Evolutionary conservation across 2,888 invertebrate genomes (phyloP), one percentile per base, ranked within the genome.

Genomic region (Trachelus iudaicus): DNA sequence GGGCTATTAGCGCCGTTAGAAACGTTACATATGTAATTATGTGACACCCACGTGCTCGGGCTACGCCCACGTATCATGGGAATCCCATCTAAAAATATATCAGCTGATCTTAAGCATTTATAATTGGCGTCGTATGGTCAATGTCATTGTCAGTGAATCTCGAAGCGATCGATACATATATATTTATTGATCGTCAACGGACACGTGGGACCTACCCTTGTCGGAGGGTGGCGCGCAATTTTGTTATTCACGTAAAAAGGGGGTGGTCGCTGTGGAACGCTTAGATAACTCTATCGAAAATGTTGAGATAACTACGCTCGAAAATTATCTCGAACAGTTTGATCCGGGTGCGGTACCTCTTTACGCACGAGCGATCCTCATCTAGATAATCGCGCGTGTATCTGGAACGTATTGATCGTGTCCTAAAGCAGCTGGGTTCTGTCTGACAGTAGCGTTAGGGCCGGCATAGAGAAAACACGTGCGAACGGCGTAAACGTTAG

Each of bases 391-490:
- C 89, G 88, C 81, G 13, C 34, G 85, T 89, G 84, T 87, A 90
- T 90, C 90, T 89, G 84, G 85, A 87, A 85, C 85, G 86, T 90
- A 90, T 90, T 90, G 90, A 90, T 90, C 90, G 90, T 81, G 85
- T 76, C 82, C 82, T 81, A 84, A 34, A 88, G 88, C 89, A 90
- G 89, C 89, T 89, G 89, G 79, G 82, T 80, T 81, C 79, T 56
- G 73, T 82, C 84, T 87, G 89, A 89, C 90, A 90, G 90, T 90
- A 88, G 87, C 89, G 88, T 88, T 85, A 85, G 87, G 87, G 85
- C 89, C 85, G 82, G 84, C 90, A 86, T 81, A 84, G 88, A 81
- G 87, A 86, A 87, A 87, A 89, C 87, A 90, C 89, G 78, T 56
- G 78, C 71, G 56, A 56, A 56, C 56, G 56, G 1, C 23, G 9